Evolutionary conservation across 1,140 invertebrate genomes (phyloP).

Genomic region (Aphidius gifuensis): DNA sequence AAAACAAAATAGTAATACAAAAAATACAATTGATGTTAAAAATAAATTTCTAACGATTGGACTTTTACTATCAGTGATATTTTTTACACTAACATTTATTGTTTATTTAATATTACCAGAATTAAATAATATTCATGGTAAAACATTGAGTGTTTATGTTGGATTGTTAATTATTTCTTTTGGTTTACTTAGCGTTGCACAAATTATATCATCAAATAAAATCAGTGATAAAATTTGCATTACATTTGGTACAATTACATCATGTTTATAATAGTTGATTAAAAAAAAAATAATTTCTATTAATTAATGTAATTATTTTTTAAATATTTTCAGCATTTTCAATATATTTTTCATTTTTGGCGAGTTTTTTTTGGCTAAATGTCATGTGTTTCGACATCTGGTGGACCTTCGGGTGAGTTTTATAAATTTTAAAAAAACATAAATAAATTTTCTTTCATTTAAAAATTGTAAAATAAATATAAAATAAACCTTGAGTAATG

Average conservation of each 20-base stretch:
- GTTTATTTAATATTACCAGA: constrained; percentile 56
- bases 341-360: constrained; percentile 80
- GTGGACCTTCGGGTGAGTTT: constrained; percentile 77
- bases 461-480: too few species aligned
- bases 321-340: constrained; percentile 63
- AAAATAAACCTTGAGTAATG: too few species aligned
- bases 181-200: constrained; percentile 44
- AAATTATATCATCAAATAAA: constrained; percentile 39
- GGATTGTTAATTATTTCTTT: constrained; percentile 54
- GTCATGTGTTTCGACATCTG: constrained; percentile 88
- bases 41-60: constrained; percentile 31
- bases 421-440: constrained; percentile 20
- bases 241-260: constrained; percentile 47
- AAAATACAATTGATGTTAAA: not conserved
- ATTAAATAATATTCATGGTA: constrained; percentile 57
- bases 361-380: constrained; percentile 88
- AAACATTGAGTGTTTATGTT: constrained; percentile 56
- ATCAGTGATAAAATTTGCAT: constrained; percentile 49
- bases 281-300: not conserved
- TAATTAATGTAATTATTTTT: not conserved
- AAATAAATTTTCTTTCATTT: too few species aligned
- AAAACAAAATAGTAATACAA: not conserved
- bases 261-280: not conserved
- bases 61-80: constrained; percentile 56
- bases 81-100: constrained; percentile 54